Conservation (phyloP, 1,140 invertebrate species). For the Rhopalosiphum maidis region DNA sequence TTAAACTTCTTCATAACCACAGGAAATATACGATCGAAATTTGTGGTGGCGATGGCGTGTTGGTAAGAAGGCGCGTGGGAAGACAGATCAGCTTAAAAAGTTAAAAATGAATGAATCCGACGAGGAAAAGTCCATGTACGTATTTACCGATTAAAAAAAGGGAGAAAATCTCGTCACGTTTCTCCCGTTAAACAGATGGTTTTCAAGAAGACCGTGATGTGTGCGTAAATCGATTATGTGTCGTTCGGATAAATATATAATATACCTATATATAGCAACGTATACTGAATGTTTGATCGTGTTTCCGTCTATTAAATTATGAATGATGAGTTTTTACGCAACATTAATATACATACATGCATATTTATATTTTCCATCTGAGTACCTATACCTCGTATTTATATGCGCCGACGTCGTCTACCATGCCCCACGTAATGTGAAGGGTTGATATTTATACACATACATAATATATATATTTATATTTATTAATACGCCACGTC, state of each 20-base stretch:
- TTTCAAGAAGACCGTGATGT: not conserved
- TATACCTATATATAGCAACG: not conserved
- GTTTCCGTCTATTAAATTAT: not conserved
- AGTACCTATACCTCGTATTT: not conserved
- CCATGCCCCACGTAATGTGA: no score
- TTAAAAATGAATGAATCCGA: not conserved
- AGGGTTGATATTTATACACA: not conserved
- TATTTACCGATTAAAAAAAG: not conserved
- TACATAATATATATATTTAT: not conserved
- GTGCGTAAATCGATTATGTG: not conserved
- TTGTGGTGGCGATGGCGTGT: not conserved
- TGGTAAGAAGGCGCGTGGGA: not conserved
- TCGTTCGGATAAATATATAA: not conserved
- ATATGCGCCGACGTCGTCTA: not conserved
- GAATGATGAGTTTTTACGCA: slow-evolving; percentile 1
- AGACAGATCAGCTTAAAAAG: not conserved
- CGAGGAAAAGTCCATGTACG: not conserved
- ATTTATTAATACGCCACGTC: not conserved
- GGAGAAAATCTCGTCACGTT: not conserved
- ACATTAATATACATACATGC: not conserved
- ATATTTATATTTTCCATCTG: not conserved
- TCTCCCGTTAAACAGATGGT: not conserved
- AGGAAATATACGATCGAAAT: no score
- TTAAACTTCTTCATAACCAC: not conserved
- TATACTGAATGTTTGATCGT: not conserved